Conservation (phyloP, 2,888 invertebrate species). For the Macrosiphum euphorbiae region DNA sequence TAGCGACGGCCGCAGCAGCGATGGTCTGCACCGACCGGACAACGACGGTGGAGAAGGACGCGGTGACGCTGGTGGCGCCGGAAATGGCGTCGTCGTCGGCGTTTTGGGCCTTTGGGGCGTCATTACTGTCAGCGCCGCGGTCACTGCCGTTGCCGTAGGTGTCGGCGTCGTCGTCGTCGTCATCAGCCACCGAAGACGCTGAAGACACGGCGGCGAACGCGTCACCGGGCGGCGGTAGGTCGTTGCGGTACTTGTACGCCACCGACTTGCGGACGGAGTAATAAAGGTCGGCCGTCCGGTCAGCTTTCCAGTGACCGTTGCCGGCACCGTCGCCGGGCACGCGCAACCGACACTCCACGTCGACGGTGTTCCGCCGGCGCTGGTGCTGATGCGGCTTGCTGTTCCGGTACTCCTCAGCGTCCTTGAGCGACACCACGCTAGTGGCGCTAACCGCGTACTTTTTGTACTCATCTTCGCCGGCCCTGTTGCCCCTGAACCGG, state of each 20-base stretch:
- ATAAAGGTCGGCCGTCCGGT: not conserved
- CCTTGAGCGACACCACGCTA: conserved; percentile 36
- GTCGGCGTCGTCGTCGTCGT: not conserved
- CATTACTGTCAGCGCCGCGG: not conserved
- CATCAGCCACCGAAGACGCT: not conserved
- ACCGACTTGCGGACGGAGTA: conserved; percentile 6
- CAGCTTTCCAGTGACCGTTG: conserved; percentile 28
- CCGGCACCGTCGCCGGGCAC: conserved; percentile 47
- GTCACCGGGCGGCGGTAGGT: not conserved
- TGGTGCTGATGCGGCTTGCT: not conserved
- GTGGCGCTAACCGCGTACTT: conserved; percentile 38
- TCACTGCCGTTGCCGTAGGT: not conserved
- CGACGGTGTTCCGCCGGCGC: conserved; percentile 15
- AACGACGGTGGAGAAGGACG: not conserved
- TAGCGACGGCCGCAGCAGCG: not conserved
- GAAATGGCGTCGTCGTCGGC: not conserved
- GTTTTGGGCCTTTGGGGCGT: too few relatives aligned
- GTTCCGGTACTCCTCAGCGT: not conserved
- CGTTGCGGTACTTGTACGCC: conserved; percentile 29
- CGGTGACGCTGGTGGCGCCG: not conserved
- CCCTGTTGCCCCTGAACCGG: not conserved
- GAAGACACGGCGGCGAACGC: conserved; percentile 10
- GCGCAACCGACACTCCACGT: conserved; percentile 48
- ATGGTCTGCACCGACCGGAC: not conserved
- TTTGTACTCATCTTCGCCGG: not conserved